These are phyloP conservation scores for Eciton burchellii DNA, from an alignment of 1,140 invertebrate species.

Conservation along the genomic window DNA sequence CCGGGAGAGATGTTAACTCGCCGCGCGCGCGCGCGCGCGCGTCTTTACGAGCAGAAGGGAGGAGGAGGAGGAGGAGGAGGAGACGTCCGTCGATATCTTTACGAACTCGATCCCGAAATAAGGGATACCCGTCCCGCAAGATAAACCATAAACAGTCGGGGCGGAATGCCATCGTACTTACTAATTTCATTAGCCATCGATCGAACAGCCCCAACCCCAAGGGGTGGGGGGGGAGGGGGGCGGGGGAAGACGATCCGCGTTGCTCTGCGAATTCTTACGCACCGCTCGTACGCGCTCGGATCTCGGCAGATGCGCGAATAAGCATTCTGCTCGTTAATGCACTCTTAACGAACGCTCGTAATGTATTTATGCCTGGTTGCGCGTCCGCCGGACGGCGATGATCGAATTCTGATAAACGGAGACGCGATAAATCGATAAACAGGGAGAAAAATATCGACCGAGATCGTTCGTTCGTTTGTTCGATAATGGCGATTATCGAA, in stretches of 20 bases:
- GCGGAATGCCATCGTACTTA: background rate
- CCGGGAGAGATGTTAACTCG: conserved; percentile 36
- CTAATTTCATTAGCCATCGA: background rate
- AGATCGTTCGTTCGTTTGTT: no score
- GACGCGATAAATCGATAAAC: no score
- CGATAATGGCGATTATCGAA: no score
- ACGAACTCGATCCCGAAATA: conserved; percentile 4
- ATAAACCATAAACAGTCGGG: background rate
- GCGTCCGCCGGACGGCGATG: no score
- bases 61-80: background rate
- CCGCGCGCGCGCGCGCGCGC: conserved; percentile 35
- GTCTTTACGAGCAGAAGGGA: conserved; percentile 51
- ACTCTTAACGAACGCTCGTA: no score
- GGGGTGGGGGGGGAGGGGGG: no score
- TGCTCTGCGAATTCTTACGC: background rate
- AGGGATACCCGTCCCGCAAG: background rate
- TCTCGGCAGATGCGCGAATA: no score
- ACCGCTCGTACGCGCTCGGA: no score
- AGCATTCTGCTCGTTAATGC: conserved; percentile 20
- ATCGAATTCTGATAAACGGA: no score
- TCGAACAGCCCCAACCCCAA: background rate
- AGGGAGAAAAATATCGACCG: no score
- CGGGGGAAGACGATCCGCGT: background rate
- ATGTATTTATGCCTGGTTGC: no score
- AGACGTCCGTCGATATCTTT: background rate